Conservation (phyloP, 2,888 invertebrate genomes). For the Drosophila borealis region DNA sequence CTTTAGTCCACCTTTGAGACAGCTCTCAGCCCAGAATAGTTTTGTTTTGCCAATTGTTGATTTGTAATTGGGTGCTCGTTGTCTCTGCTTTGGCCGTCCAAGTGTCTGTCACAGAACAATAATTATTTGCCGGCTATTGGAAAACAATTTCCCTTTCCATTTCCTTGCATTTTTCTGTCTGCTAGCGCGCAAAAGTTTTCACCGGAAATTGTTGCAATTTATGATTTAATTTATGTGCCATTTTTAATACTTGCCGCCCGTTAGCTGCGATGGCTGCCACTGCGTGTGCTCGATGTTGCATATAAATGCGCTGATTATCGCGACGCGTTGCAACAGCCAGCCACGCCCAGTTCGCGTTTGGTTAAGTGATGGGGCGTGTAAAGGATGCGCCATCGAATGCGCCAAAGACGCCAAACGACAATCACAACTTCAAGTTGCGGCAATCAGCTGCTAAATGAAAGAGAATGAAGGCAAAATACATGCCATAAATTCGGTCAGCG, state of each 20-base stretch:
- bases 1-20: too few relatives aligned
- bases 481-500: slow-evolving; percentile 17
- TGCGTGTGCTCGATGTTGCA: slow-evolving; percentile 59
- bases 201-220: slow-evolving; percentile 77
- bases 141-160: slow-evolving; percentile 78
- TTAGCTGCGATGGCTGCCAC: slow-evolving; percentile 14
- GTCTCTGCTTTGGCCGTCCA: slow-evolving; percentile 1
- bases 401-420: slow-evolving; percentile 49
- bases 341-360: slow-evolving; percentile 25
- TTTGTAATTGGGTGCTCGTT: slow-evolving; percentile 61
- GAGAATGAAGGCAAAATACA: slow-evolving; percentile 9
- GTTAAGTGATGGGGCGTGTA: slow-evolving; percentile 27
- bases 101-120: slow-evolving; percentile 55
- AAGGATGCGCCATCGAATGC: slow-evolving; percentile 31
- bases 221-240: slow-evolving; percentile 78
- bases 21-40: neutral
- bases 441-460: slow-evolving; percentile 44
- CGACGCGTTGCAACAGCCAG: slow-evolving; percentile 11
- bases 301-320: slow-evolving; percentile 76
- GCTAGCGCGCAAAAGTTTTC: slow-evolving; percentile 49
- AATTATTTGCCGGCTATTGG: slow-evolving; percentile 75
- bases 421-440: slow-evolving; percentile 54
- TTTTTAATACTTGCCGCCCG: slow-evolving; percentile 60
- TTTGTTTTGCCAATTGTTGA: slow-evolving; percentile 15
- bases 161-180: slow-evolving; percentile 63